Base-by-base conservation (phyloP, 2,888 invertebrate genomes). In the Tetramorium bicarinatum region DNA sequence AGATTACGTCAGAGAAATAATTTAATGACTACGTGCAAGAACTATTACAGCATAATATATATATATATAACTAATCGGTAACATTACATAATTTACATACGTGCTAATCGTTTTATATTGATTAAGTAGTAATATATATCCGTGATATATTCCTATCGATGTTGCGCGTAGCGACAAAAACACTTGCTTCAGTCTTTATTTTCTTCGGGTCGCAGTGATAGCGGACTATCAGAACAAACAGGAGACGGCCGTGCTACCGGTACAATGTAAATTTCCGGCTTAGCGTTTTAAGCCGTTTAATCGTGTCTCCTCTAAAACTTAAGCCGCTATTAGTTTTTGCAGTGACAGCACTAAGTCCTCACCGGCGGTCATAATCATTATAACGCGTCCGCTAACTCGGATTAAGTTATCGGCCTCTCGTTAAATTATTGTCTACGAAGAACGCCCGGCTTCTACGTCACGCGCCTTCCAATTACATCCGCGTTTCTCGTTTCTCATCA, bases 281-380 rank as follows among this genome's bases (percentile, higher is more conserved):
- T 81, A 89, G 75, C 83, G 47, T 85, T 83, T 87, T 86, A 91
- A 89, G 90, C 88, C 88, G 82, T 83, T 89, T 92, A 92, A 92
- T 92, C 93, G 85, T 76, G 74, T 85, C 82, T 83, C 66, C 88
- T 88, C 90, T 91, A 91, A 92, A 91, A 92, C 87, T 88, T 92
- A 90, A 92, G 91, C 89, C 89, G 86, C 89, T 90, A 90, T 91
- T 92, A 91, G 90, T 93, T 92, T 93, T 92, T 91, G 91, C 91
- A 90, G 88, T 91, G 93, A 92, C 92, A 91, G 91, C 87, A 84
- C 87, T 85, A 87, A 91, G 87, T 89, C 91, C 90, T 71, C 64
- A 44, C 84, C 61, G 76, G 85, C 89, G 88, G 89, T 92, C 90
- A 88, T 91, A 90, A 89, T 92, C 88, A 89, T 92, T 91, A 89